Conservation (phyloP, 2,113 vertebrate genomes). For the Trematocara stigmaticum region DNA sequence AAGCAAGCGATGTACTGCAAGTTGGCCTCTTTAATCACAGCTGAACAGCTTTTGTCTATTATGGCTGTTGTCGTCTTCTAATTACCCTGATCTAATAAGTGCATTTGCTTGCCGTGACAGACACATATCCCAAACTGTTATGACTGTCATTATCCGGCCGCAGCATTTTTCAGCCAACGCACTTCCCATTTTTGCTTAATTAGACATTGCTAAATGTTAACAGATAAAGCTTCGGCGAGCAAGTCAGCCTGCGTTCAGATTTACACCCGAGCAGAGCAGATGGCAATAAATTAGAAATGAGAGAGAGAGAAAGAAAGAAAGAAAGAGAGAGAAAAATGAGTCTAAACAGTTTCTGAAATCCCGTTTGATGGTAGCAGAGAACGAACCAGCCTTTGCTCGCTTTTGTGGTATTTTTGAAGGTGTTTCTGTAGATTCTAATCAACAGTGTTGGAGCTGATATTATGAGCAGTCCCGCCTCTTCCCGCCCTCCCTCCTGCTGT, state of each 20-base stretch:
- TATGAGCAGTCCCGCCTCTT: background rate
- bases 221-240: conserved; percentile 60
- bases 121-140: conserved; percentile 60
- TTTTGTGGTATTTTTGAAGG: background rate
- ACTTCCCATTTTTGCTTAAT: conserved; percentile 57
- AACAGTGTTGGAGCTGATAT: background rate
- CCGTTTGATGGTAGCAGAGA: background rate
- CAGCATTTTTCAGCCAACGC: conserved; percentile 23
- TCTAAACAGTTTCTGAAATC: conserved; percentile 8
- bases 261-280: conserved; percentile 58
- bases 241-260: conserved; percentile 56
- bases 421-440: conserved; percentile 4
- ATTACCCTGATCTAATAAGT: conserved; percentile 67
- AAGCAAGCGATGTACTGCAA: background rate
- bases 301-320: background rate
- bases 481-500: background rate
- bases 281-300: conserved; percentile 65
- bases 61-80: conserved; percentile 53
- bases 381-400: background rate
- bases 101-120: conserved; percentile 53
- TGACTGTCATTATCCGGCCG: conserved; percentile 54
- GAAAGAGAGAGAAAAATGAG: background rate
- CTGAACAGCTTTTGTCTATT: conserved; percentile 19
- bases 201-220: conserved; percentile 68
- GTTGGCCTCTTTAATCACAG: conserved; percentile 42